Conservation (phyloP, 30 jellyfish, hydroid and myxozoan species). For the Phacellophora camtschatica region DNA sequence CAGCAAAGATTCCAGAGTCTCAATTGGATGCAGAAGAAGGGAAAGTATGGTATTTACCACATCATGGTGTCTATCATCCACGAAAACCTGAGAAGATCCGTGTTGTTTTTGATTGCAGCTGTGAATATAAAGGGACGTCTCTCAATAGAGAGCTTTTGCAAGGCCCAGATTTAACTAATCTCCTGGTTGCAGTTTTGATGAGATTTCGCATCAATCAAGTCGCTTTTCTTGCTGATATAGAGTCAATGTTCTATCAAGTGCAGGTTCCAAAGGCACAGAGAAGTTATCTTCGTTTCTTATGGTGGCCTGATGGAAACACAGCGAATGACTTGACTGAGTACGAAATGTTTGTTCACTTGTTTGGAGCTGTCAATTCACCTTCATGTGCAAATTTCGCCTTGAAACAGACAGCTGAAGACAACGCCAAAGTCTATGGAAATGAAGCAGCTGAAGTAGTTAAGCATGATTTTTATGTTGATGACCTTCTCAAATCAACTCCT, state of each 20-base stretch:
- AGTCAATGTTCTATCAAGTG: slow-evolving; percentile 25
- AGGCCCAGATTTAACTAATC: slow-evolving; percentile 46
- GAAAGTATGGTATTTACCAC: slow-evolving; percentile 38
- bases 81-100: neutral
- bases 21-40: slow-evolving; percentile 27
- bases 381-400: slow-evolving; percentile 1
- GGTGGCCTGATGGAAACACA: slow-evolving; percentile 49
- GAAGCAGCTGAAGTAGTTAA: neutral
- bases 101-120: too few species aligned
- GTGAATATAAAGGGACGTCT: slow-evolving; percentile 34
- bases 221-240: slow-evolving; percentile 23
- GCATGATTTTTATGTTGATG: slow-evolving; percentile 24
- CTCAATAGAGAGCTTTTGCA: slow-evolving; percentile 20
- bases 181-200: neutral
- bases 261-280: neutral
- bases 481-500: slow-evolving; percentile 13
- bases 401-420: slow-evolving; percentile 16
- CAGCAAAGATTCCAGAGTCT: neutral
- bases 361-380: slow-evolving; percentile 1
- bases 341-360: neutral
- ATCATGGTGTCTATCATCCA: slow-evolving; percentile 26
- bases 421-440: neutral
- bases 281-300: slow-evolving; percentile 10
- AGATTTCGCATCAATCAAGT: slow-evolving; percentile 41
- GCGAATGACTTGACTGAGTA: neutral